These are phyloP conservation scores for Triops cancriformis DNA, from an alignment of 1,140 invertebrate genomes.

Conservation along the genomic window DNA sequence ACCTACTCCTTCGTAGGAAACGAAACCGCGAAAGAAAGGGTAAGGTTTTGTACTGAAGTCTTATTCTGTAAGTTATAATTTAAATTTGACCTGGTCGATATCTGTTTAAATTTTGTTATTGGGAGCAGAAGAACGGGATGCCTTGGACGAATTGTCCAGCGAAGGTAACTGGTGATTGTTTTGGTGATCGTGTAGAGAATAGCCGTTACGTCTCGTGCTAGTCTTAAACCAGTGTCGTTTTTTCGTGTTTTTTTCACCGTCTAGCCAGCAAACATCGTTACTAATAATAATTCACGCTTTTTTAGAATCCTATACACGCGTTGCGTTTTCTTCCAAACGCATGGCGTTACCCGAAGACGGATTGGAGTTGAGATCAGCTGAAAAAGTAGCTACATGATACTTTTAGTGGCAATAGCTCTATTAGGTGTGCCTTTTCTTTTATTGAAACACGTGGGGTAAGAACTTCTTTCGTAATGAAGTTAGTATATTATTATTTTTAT, in stretches of 20 bases:
- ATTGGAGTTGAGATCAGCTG: background rate
- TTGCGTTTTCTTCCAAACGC: background rate
- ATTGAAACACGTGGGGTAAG: background rate
- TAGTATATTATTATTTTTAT: too few species aligned
- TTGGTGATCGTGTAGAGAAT: background rate
- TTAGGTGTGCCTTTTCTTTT: background rate
- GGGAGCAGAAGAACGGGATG: background rate
- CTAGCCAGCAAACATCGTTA: background rate
- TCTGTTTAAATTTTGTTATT: background rate
- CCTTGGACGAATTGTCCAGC: background rate
- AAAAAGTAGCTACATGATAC: background rate
- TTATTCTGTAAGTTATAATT: background rate
- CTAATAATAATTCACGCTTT: background rate
- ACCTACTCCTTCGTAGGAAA: conserved; percentile 4
- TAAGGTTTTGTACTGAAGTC: background rate
- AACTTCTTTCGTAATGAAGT: background rate
- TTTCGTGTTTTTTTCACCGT: background rate
- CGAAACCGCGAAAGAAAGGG: conserved; percentile 8
- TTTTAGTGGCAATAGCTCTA: background rate
- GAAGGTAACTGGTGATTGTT: too few species aligned
- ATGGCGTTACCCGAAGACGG: background rate
- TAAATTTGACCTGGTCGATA: too few species aligned
- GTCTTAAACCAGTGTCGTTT: background rate
- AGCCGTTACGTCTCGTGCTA: background rate
- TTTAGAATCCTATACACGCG: background rate